Percentiles rank a stretch among this genome's conserved stretches.
Evolutionary conservation across 2,113 vertebrate genomes (phyloP).

Genomic region (Syrmaticus mikado): DNA sequence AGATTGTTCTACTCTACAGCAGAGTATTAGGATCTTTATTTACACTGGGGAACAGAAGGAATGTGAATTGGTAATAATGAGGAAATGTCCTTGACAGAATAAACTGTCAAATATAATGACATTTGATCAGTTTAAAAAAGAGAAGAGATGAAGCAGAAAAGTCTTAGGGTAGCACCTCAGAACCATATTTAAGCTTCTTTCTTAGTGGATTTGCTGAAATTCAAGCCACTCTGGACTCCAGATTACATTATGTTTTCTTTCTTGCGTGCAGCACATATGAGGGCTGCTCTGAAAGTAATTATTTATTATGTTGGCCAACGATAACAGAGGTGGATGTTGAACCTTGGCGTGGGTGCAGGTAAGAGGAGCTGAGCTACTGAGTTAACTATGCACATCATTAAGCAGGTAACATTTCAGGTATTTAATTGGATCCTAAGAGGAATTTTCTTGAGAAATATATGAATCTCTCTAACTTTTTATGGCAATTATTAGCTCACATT

Average conservation of each 20-base stretch:
- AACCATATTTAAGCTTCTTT: not conserved
- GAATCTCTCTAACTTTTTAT: not conserved
- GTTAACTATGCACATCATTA: not conserved
- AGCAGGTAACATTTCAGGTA: constrained; percentile 1
- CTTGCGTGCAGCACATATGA: not conserved
- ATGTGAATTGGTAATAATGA: not conserved
- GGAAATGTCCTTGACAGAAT: not conserved
- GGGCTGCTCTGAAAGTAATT: no score
- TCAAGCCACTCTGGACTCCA: not conserved
- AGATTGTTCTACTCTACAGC: not conserved
- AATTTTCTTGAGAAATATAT: constrained; percentile 1
- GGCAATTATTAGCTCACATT: not conserved
- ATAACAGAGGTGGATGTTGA: no score
- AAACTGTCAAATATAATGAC: not conserved
- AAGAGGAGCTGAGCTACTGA: not conserved
- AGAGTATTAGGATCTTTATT: not conserved
- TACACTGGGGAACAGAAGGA: not conserved
- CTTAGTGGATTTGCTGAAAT: constrained; percentile 7
- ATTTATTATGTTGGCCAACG: no score
- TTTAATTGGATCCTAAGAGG: constrained; percentile 15
- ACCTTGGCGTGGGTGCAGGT: not conserved
- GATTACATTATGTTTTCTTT: not conserved
- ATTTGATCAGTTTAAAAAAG: not conserved
- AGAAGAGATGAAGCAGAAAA: not conserved
- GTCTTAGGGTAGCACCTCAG: not conserved